These are phyloP conservation scores for Aplysia californica DNA, from an alignment of 1,140 invertebrate species.

Conservation along the genomic window DNA sequence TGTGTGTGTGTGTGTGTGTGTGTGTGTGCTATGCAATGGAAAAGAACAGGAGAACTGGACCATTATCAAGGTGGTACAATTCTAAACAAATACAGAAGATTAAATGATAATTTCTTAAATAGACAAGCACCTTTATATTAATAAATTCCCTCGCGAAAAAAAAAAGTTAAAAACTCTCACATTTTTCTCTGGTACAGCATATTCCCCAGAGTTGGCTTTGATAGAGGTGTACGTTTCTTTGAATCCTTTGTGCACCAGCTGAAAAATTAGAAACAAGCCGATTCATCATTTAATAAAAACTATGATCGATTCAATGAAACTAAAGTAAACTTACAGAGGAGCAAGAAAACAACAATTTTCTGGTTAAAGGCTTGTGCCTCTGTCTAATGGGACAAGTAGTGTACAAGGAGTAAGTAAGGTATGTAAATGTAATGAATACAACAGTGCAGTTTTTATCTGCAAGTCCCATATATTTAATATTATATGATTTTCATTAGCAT, in stretches of 20 bases:
- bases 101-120: no score
- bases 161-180: slow-evolving; percentile 10
- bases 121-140: no score
- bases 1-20: background rate
- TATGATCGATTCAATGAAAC: slow-evolving; percentile 19
- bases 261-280: slow-evolving; percentile 27
- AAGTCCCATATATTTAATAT: no score
- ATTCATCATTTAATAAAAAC: background rate
- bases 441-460: no score
- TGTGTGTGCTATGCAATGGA: background rate
- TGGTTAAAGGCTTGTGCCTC: background rate
- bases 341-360: background rate
- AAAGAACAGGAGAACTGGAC: background rate
- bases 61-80: background rate
- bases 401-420: background rate
- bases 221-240: slow-evolving; percentile 86
- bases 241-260: slow-evolving; percentile 78
- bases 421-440: no score
- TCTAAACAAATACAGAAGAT: no score
- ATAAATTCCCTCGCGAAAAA: background rate
- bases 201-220: slow-evolving; percentile 83
- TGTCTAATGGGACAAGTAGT: background rate
- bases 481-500: no score
- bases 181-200: slow-evolving; percentile 70
- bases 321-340: no score